A percentile compares a stretch with the other conserved stretches of the same genome.
Evolutionary conservation across 2,797 vertebrate genomes (phyloP).

Genomic region (Urosaurus nigricauda): DNA sequence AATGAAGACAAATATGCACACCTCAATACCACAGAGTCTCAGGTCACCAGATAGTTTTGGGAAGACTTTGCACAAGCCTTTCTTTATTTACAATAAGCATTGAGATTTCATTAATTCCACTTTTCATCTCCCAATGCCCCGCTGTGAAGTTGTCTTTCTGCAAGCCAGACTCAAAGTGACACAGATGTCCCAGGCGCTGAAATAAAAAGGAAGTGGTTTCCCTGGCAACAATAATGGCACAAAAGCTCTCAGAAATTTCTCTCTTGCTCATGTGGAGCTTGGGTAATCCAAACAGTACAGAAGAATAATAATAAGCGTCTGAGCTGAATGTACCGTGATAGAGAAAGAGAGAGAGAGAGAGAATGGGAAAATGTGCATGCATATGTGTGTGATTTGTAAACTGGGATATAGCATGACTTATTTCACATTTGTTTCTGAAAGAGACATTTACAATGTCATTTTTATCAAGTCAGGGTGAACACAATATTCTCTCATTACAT

Average conservation of each 20-base stretch:
- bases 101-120: conserved; percentile 51
- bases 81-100: conserved; percentile 50
- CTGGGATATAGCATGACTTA: conserved; percentile 50
- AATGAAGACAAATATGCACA: conserved; percentile 12
- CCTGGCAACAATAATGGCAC: conserved; percentile 76
- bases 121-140: conserved; percentile 53
- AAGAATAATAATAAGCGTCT: conserved; percentile 72
- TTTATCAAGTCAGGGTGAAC: conserved; percentile 48
- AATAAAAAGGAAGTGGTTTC: conserved; percentile 75
- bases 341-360: conserved; percentile 52
- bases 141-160: conserved; percentile 64
- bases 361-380: conserved; percentile 44
- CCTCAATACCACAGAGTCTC: conserved; percentile 7
- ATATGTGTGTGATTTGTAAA: conserved; percentile 63
- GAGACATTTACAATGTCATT: conserved; percentile 56
- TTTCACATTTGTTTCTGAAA: conserved; percentile 51
- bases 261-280: conserved; percentile 60
- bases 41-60: conserved; percentile 28
- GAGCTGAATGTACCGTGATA: conserved; percentile 66
- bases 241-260: conserved; percentile 74
- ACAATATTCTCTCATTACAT: conserved; percentile 54
- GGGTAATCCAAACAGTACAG: conserved; percentile 71
- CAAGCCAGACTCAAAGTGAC: conserved; percentile 63
- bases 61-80: conserved; percentile 42
- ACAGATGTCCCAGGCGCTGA: conserved; percentile 69